Conservation (phyloP, 2,797 vertebrate genomes). For the Xenops minutus region DNA sequence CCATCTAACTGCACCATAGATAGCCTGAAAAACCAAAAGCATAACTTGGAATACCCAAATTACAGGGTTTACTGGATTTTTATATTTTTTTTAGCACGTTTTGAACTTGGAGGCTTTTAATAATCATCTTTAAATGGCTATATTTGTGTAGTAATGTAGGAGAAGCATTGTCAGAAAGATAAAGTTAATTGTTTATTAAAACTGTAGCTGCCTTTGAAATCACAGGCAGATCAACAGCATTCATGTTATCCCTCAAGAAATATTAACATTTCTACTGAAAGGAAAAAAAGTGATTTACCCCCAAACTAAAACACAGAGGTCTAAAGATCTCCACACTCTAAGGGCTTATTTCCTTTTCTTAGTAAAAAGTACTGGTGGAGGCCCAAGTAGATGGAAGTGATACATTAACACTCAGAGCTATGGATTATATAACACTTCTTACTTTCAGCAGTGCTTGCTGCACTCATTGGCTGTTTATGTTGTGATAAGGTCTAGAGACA, state of each 20-base stretch:
- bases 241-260: not conserved
- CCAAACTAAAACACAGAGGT: not conserved
- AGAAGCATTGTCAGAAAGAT: not conserved
- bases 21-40: not conserved
- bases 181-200: not conserved
- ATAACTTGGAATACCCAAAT: not conserved
- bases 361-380: not conserved
- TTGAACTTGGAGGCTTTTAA: not conserved
- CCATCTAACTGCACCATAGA: not conserved
- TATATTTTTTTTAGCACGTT: accelerated
- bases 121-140: not conserved
- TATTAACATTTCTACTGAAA: not conserved
- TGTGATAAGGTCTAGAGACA: constrained; percentile 15
- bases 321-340: not conserved
- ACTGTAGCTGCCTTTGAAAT: not conserved
- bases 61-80: accelerated
- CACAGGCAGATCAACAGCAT: not conserved
- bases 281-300: not conserved
- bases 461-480: not conserved
- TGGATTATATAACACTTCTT: not conserved
- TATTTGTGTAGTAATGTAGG: not conserved
- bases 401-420: not conserved
- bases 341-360: not conserved
- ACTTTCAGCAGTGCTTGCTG: not conserved
- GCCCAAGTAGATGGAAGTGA: not conserved